A percentile compares a stretch with the other conserved stretches of the same genome.
Conservation (phyloP, 2,888 invertebrate genomes). For the Ophion costatus region DNA sequence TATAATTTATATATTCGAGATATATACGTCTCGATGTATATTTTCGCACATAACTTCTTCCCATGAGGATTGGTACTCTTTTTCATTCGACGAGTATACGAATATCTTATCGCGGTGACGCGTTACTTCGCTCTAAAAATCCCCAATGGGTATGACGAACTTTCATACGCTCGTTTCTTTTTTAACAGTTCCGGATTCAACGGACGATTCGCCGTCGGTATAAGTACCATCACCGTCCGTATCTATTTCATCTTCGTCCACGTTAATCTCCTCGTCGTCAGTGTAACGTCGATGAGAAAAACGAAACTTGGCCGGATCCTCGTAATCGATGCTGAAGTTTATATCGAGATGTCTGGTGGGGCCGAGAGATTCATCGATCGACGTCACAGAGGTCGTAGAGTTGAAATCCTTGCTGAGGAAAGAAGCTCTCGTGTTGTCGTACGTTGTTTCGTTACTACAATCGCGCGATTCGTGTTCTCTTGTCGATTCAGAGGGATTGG, state of each 20-base stretch:
- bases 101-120: neutral
- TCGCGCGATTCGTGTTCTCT: slow-evolving; percentile 6
- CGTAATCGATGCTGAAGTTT: slow-evolving; percentile 69
- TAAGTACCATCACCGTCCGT: slow-evolving; percentile 62
- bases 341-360: slow-evolving; percentile 67
- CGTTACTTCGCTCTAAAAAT: slow-evolving; percentile 26
- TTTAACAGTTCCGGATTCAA: slow-evolving; percentile 73
- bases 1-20: neutral
- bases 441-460: slow-evolving; percentile 49
- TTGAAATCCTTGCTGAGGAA: slow-evolving; percentile 70
- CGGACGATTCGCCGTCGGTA: slow-evolving; percentile 66
- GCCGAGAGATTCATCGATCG: slow-evolving; percentile 69
- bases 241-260: slow-evolving; percentile 61
- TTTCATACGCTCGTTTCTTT: slow-evolving; percentile 81
- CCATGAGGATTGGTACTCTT: neutral
- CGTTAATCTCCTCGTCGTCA: slow-evolving; percentile 42
- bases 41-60: slow-evolving; percentile 28
- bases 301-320: slow-evolving; percentile 61
- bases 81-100: neutral
- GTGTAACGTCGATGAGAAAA: slow-evolving; percentile 60
- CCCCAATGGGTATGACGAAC: slow-evolving; percentile 52
- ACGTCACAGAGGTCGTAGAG: slow-evolving; percentile 72
- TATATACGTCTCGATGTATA: neutral
- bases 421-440: slow-evolving; percentile 50
- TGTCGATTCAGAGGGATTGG: slow-evolving; percentile 47